These are phyloP conservation scores for Solea senegalensis DNA, from an alignment of 2,113 vertebrate species.

Conservation along the genomic window DNA sequence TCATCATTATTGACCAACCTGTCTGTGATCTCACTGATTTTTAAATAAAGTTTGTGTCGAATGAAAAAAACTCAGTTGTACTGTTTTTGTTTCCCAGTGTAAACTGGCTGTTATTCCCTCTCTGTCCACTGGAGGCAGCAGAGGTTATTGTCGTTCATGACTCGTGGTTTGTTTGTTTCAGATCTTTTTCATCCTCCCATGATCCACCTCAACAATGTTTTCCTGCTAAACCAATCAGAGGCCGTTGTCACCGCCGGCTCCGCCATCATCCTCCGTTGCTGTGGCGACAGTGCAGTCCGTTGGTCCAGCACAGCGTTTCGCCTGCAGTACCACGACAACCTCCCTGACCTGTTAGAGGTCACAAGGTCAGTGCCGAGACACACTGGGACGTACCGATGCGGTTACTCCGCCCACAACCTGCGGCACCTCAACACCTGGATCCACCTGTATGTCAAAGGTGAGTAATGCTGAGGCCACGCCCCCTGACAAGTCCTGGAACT, in stretches of 20 bases:
- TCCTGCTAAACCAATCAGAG: slow-evolving; percentile 39
- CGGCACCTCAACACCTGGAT: slow-evolving; percentile 56
- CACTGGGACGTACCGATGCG: slow-evolving; percentile 75
- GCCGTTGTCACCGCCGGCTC: slow-evolving; percentile 26
- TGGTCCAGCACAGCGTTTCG: slow-evolving; percentile 43
- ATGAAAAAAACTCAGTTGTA: too few species aligned
- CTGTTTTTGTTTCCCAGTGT: too few species aligned
- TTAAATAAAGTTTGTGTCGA: too few species aligned
- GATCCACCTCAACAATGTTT: slow-evolving; percentile 55
- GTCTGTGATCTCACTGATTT: too few species aligned
- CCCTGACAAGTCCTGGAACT: background rate
- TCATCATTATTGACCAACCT: too few species aligned
- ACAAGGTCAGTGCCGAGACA: background rate
- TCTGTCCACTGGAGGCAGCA: too few species aligned
- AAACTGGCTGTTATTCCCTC: too few species aligned
- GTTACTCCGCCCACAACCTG: slow-evolving; percentile 42
- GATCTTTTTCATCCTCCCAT: slow-evolving; percentile 35
- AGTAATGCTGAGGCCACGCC: background rate
- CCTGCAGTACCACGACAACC: accelerated
- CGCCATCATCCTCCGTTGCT: slow-evolving; percentile 57
- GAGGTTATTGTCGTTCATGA: background rate
- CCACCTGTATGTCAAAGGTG: slow-evolving; percentile 77
- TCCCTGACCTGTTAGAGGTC: background rate
- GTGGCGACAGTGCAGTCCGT: slow-evolving; percentile 24
- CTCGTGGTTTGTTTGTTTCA: slow-evolving; percentile 23